These are phyloP conservation scores for Diaprepes abbreviatus DNA, from an alignment of 2,888 invertebrate species.

Conservation along the genomic window DNA sequence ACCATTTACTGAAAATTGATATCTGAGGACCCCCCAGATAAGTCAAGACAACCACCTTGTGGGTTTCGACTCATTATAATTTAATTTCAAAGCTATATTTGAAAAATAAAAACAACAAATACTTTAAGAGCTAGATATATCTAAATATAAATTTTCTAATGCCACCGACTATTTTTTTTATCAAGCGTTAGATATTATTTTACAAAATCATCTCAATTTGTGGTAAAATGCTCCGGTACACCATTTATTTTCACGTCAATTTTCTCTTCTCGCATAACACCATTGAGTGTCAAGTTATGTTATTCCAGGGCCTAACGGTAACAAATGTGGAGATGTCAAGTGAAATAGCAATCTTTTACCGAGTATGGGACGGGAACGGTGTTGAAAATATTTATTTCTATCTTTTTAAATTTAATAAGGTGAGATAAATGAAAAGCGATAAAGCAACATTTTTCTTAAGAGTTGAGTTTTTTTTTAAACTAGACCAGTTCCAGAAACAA, in stretches of 20 bases:
- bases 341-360: slow-evolving; percentile 15
- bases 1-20: no score
- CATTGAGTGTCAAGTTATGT: slow-evolving; percentile 22
- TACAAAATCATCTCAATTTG: slow-evolving; percentile 1
- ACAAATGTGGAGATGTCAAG: slow-evolving; percentile 21
- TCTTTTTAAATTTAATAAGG: slow-evolving; percentile 6
- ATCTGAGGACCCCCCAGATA: no score
- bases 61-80: no score
- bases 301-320: slow-evolving; percentile 12
- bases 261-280: slow-evolving; percentile 16
- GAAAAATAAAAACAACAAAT: no score
- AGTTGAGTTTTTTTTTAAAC: no score
- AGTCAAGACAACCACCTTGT: no score
- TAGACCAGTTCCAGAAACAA: no score
- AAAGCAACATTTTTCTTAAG: no score
- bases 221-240: background rate
- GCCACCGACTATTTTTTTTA: no score
- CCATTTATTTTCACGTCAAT: slow-evolving; percentile 16
- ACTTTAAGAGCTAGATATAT: no score
- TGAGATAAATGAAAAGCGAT: background rate
- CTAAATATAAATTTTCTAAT: no score
- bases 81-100: no score
- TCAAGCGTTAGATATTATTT: background rate
- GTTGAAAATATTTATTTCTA: slow-evolving; percentile 9
- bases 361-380: background rate